phyloP scores from a whole-genome alignment of 2,888 invertebrate genomes.

The Acrobasis suavella region DNA sequence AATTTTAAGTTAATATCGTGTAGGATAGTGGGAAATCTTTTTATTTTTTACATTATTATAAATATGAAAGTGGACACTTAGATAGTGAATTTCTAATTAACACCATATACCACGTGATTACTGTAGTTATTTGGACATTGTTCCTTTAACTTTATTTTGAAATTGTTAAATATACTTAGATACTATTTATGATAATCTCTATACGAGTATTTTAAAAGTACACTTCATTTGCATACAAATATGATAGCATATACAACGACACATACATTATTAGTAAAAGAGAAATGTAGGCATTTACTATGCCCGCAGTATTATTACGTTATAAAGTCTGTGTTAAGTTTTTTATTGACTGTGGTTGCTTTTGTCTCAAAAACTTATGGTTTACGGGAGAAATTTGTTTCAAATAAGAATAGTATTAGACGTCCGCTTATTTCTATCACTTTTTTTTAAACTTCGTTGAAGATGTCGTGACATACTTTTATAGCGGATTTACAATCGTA shows the following conservation, averaged over 20 bases:
- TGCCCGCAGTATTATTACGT: constrained; percentile 52
- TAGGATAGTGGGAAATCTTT: background rate
- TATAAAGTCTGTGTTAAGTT: constrained; percentile 44
- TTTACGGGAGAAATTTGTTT: background rate
- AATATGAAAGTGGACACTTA: background rate
- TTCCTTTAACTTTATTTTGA: background rate
- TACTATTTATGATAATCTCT: background rate
- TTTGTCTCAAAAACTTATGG: background rate
- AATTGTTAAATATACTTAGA: background rate
- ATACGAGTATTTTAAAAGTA: constrained; percentile 5
- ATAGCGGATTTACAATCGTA: too few relatives aligned
- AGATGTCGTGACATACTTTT: too few relatives aligned
- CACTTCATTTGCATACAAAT: background rate
- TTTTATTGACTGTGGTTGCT: constrained; percentile 23
- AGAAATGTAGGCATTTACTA: constrained; percentile 21
- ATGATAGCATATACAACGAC: constrained; percentile 2
- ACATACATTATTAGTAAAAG: constrained; percentile 18
- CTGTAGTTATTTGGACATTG: too few relatives aligned
- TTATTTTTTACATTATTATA: background rate
- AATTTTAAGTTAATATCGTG: background rate
- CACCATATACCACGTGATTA: too few relatives aligned
- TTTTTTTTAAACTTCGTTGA: too few relatives aligned
- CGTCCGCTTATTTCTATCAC: too few relatives aligned
- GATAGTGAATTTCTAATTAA: background rate
- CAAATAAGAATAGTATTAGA: too few relatives aligned